These are phyloP conservation scores for Julus scanicus DNA, from an alignment of 2,888 invertebrate genomes.

Conservation along the genomic window DNA sequence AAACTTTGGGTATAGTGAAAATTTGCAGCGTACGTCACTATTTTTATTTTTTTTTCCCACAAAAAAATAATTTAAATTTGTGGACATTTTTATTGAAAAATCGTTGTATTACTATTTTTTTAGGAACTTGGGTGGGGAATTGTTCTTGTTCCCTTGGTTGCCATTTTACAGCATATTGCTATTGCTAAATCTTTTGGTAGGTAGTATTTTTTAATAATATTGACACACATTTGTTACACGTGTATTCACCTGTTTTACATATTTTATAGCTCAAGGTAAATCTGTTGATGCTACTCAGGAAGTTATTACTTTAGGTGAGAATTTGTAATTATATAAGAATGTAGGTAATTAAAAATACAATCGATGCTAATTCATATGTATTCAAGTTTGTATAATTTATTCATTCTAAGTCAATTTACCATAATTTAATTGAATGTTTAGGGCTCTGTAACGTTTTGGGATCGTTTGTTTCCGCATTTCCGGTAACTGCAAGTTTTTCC, in stretches of 20 bases:
- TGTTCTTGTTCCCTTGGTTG: constrained; percentile 86
- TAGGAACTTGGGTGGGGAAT: constrained; percentile 84
- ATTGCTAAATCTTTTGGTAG: constrained; percentile 94
- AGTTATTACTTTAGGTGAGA: constrained; percentile 63
- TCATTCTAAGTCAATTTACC: neutral
- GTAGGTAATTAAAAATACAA: too few relatives aligned
- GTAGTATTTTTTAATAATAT: neutral
- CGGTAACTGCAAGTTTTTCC: constrained; percentile 71
- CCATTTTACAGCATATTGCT: constrained; percentile 89
- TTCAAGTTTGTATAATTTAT: neutral
- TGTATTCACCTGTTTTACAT: neutral
- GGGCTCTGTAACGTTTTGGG: constrained; percentile 67
- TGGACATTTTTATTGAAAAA: neutral
- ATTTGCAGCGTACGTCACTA: constrained; percentile 48
- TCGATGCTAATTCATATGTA: neutral
- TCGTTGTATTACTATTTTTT: neutral
- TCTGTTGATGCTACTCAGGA: constrained; percentile 58
- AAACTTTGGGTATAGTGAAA: constrained; percentile 38
- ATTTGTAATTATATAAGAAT: neutral
- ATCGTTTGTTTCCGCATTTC: constrained; percentile 67
- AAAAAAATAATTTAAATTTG: neutral
- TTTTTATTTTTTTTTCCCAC: neutral
- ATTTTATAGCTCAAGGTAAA: constrained; percentile 63
- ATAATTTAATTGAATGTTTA: constrained; percentile 45
- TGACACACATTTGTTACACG: neutral